A percentile compares a stretch with the other conserved stretches of the same genome.
These are phyloP conservation scores for Proterorhinus semilunaris DNA, from an alignment of 2,113 vertebrate genomes.

Conservation along the genomic window DNA sequence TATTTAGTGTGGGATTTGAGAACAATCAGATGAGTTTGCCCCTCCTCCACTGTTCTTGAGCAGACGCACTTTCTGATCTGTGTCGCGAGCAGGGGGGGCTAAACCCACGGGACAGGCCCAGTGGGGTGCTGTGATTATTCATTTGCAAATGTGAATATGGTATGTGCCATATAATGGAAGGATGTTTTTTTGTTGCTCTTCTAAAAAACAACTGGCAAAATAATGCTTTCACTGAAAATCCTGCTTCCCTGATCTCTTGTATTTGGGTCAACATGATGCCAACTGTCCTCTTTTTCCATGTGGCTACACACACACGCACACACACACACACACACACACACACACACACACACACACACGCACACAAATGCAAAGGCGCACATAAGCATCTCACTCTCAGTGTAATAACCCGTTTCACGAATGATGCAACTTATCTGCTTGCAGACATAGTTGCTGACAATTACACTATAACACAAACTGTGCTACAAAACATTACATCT, in stretches of 20 bases:
- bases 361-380: too few species aligned
- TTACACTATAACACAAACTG: not conserved
- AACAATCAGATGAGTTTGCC: conserved; percentile 29
- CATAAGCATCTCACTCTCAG: conserved; percentile 60
- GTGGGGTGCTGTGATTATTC: conserved; percentile 14
- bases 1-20: conserved; percentile 14
- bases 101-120: not conserved
- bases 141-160: not conserved
- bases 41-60: conserved; percentile 38
- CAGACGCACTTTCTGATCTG: conserved; percentile 21
- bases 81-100: conserved; percentile 7
- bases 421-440: conserved; percentile 1
- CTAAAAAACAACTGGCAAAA: not conserved
- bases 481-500: too few species aligned
- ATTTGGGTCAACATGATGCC: conserved; percentile 67
- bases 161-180: not conserved
- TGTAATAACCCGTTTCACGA: conserved; percentile 51
- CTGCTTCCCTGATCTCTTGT: conserved; percentile 31
- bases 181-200: not conserved
- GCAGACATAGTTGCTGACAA: not conserved
- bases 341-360: too few species aligned
- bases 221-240: conserved; percentile 1
- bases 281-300: conserved; percentile 58
- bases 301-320: conserved; percentile 33
- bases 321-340: too few species aligned